phyloP scores from a whole-genome alignment of 2,113 vertebrate species.

The Pandion haliaetus region DNA sequence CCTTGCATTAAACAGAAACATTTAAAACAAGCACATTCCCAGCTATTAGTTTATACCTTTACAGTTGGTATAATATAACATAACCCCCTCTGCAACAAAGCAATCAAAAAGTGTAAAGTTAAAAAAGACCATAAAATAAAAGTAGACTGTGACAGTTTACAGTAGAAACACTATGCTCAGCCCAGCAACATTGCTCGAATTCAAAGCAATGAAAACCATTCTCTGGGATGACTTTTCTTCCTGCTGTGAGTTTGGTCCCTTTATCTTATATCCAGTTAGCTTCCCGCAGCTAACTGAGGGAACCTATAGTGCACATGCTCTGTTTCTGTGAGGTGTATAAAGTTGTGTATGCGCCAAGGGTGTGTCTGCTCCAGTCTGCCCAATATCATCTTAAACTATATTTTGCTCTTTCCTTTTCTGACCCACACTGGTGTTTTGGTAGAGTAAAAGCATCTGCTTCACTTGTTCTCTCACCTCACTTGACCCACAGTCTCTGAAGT shows the following conservation, averaged over 20 bases:
- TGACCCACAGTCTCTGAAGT: neutral
- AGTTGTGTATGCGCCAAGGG: neutral
- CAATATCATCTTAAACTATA: neutral
- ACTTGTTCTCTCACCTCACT: neutral
- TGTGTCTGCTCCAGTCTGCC: rapidly evolving
- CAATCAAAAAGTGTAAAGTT: neutral
- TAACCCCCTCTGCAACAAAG: neutral
- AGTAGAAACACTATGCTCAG: neutral
- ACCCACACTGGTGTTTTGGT: neutral
- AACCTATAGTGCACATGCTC: neutral
- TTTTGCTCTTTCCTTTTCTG: neutral
- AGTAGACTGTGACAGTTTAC: neutral
- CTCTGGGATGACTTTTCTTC: neutral
- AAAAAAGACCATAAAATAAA: neutral
- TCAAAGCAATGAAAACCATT: neutral
- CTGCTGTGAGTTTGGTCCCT: neutral
- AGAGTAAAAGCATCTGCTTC: neutral
- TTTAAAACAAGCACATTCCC: neutral
- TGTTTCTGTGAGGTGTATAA: neutral
- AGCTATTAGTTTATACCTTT: neutral
- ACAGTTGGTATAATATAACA: neutral
- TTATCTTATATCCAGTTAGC: neutral
- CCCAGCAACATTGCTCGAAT: neutral
- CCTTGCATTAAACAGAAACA: neutral
- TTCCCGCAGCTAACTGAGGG: neutral